These are phyloP conservation scores for Leucoma salicis DNA, from an alignment of 2,888 invertebrate species.

Conservation along the genomic window DNA sequence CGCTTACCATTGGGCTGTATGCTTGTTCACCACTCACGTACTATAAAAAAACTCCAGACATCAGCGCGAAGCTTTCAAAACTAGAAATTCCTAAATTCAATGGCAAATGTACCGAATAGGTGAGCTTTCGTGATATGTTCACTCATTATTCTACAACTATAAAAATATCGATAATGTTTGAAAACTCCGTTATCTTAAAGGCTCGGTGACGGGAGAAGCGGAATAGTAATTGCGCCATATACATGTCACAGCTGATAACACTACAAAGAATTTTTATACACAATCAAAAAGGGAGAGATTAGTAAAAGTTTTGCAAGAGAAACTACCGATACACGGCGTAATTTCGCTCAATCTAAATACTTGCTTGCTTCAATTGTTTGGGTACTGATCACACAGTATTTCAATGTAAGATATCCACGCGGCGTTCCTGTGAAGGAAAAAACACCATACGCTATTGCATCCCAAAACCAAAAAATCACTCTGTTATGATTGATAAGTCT, in stretches of 20 bases:
- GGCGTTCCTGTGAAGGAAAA: not conserved
- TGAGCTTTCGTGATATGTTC: slow-evolving; percentile 1
- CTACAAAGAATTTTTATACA: slow-evolving; percentile 1
- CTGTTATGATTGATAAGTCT: not conserved
- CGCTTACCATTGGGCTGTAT: too few species aligned
- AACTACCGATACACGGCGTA: not conserved
- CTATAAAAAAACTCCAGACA: not conserved
- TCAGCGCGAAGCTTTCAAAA: not conserved
- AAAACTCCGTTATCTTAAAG: not conserved
- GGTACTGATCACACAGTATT: not conserved
- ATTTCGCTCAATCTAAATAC: not conserved
- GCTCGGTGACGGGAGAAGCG: not conserved
- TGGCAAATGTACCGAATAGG: not conserved
- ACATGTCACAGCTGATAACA: not conserved
- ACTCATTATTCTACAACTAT: not conserved
- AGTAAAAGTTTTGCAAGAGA: not conserved
- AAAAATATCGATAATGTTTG: not conserved
- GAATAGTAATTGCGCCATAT: not conserved
- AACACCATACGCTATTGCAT: slow-evolving; percentile 2
- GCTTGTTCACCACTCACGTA: too few species aligned
- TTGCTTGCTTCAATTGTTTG: not conserved
- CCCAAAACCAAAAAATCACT: not conserved
- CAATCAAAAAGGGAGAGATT: not conserved
- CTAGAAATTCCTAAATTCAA: not conserved
- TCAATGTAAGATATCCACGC: not conserved